These are phyloP conservation scores for Eurytemora carolleeae DNA, from an alignment of 1,140 invertebrate species.

Conservation along the genomic window DNA sequence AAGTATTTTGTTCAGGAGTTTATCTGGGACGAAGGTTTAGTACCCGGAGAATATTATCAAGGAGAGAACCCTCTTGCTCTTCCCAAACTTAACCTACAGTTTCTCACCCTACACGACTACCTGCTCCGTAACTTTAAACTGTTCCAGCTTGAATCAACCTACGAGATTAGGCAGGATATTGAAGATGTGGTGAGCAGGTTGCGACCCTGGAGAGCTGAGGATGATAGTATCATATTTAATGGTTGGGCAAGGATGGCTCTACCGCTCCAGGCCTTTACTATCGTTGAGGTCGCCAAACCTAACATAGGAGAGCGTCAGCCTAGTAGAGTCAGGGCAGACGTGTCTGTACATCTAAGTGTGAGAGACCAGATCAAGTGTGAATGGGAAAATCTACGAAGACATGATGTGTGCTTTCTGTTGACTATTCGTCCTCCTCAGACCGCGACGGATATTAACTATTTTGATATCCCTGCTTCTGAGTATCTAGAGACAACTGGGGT, in stretches of 20 bases:
- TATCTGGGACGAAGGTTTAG: slow-evolving; percentile 98
- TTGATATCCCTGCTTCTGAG: not conserved
- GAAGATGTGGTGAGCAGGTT: slow-evolving; percentile 85
- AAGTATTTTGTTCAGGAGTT: slow-evolving; percentile 44
- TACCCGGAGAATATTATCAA: slow-evolving; percentile 90
- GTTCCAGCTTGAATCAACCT: slow-evolving; percentile 93
- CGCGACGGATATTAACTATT: not conserved
- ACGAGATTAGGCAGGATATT: slow-evolving; percentile 95
- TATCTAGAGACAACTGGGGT: not conserved
- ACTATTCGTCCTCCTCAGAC: slow-evolving; percentile 61
- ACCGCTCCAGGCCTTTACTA: slow-evolving; percentile 71
- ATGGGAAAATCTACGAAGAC: slow-evolving; percentile 89
- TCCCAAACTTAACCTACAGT: slow-evolving; percentile 95
- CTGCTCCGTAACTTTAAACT: slow-evolving; percentile 90
- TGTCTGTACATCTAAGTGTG: slow-evolving; percentile 75
- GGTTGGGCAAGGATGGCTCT: slow-evolving; percentile 98
- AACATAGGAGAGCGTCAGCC: slow-evolving; percentile 70
- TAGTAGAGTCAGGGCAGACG: slow-evolving; percentile 76
- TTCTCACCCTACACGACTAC: slow-evolving; percentile 95
- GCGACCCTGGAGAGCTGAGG: slow-evolving; percentile 79
- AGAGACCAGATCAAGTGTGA: slow-evolving; percentile 76
- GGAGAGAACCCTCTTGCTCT: slow-evolving; percentile 84
- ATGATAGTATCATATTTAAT: slow-evolving; percentile 66
- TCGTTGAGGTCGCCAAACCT: slow-evolving; percentile 58
- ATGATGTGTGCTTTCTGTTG: slow-evolving; percentile 92